Percentiles rank a stretch among this genome's conserved stretches.
Conservation (phyloP, 1,140 invertebrate genomes). For the Brachionus plicatilis region DNA sequence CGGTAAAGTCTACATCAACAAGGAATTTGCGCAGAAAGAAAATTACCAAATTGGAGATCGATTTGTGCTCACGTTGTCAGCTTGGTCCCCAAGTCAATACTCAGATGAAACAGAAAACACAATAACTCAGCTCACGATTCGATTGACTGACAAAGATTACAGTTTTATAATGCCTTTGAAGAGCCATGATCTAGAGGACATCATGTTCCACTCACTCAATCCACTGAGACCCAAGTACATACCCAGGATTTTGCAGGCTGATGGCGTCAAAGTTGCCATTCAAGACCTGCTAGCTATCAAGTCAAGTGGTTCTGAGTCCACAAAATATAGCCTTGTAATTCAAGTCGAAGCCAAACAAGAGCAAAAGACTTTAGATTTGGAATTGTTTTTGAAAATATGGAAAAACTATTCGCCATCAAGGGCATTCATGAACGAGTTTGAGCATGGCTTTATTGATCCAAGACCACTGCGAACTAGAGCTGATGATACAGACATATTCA, state of each 20-base stretch:
- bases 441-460: neutral
- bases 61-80: slow-evolving; percentile 18
- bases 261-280: slow-evolving; percentile 27
- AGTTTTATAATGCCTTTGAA: slow-evolving; percentile 20
- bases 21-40: neutral
- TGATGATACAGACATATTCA: neutral
- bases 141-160: slow-evolving; percentile 4
- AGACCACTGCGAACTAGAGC: neutral
- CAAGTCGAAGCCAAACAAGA: slow-evolving; percentile 30
- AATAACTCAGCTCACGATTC: neutral
- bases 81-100: neutral
- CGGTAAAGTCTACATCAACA: slow-evolving; percentile 26
- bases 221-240: neutral
- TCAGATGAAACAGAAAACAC: slow-evolving; percentile 28
- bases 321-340: neutral
- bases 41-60: slow-evolving; percentile 25
- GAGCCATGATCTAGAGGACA: neutral
- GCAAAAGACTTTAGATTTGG: neutral
- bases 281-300: neutral
- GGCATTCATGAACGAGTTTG: neutral
- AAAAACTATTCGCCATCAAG: neutral
- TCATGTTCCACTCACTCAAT: neutral
- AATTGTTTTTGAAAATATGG: slow-evolving; percentile 11
- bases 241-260: neutral
- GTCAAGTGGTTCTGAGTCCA: neutral